These are phyloP conservation scores for Paracentrotus lividus DNA, from an alignment of 53 echinoderm and acorn worm species.

Conservation along the genomic window DNA sequence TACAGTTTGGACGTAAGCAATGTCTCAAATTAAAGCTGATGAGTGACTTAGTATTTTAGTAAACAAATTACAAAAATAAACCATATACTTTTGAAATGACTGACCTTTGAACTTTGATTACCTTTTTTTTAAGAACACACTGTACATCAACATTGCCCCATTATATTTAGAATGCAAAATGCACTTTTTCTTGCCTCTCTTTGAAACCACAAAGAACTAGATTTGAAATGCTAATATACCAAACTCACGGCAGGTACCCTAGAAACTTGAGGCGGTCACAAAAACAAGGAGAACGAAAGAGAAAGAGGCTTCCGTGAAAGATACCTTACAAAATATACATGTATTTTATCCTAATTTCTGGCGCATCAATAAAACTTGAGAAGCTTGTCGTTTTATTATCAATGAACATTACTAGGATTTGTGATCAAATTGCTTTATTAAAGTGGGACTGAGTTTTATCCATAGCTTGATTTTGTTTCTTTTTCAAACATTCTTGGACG, in stretches of 20 bases:
- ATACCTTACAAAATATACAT: constrained; percentile 13
- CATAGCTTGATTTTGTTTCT: neutral
- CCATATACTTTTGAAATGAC: too few species aligned
- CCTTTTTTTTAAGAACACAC: too few species aligned
- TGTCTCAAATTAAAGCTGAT: too few species aligned
- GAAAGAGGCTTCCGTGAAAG: neutral
- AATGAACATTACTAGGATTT: constrained; percentile 8
- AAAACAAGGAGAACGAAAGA: neutral
- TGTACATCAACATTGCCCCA: constrained; percentile 25
- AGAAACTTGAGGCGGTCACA: neutral
- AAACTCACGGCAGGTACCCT: neutral
- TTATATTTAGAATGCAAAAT: constrained; percentile 16
- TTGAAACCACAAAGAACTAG: constrained; percentile 35
- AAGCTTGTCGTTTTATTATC: neutral
- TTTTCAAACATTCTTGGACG: neutral
- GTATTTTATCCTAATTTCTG: neutral
- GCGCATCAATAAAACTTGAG: constrained; percentile 30
- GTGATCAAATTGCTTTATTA: neutral
- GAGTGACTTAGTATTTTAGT: too few species aligned
- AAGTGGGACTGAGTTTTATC: neutral
- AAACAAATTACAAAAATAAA: too few species aligned
- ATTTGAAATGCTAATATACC: constrained; percentile 46
- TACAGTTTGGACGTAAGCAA: too few species aligned
- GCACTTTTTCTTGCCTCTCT: neutral
- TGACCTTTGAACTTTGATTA: too few species aligned